phyloP scores from a whole-genome alignment of 2,888 invertebrate species.

The Eupithecia tripunctaria region DNA sequence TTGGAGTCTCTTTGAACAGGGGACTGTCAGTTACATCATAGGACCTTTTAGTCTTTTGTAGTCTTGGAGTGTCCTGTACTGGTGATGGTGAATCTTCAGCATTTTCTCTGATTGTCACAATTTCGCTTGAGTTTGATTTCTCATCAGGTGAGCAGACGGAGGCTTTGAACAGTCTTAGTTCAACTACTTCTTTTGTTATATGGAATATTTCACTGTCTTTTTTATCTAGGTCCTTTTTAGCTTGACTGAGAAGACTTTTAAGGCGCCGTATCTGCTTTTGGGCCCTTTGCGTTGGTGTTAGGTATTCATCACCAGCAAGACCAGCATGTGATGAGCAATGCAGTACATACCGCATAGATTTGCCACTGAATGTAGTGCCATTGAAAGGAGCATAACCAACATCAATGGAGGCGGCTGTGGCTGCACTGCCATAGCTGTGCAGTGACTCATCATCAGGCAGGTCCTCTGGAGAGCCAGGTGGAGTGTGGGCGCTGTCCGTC shows the following conservation, averaged over 20 bases:
- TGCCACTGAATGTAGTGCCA: conserved; percentile 88
- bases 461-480: conserved; percentile 86
- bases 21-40: conserved; percentile 80
- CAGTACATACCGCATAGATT: conserved; percentile 91
- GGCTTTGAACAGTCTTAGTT: conserved; percentile 91
- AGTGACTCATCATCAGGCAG: conserved; percentile 91
- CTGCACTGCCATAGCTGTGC: conserved; percentile 91
- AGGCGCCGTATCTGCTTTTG: conserved; percentile 91
- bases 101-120: conserved; percentile 90
- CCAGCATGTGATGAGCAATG: conserved; percentile 93
- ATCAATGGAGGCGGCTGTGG: conserved; percentile 92
- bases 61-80: conserved; percentile 68
- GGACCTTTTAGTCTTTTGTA: conserved; percentile 71
- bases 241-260: conserved; percentile 88
- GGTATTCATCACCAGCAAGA: conserved; percentile 91
- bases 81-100: conserved; percentile 71
- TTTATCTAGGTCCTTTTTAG: conserved; percentile 90
- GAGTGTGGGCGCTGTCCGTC: conserved; percentile 83
- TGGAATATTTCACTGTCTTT: conserved; percentile 92
- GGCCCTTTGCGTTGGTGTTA: conserved; percentile 94
- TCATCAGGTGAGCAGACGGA: conserved; percentile 92
- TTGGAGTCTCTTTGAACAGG: conserved; percentile 77
- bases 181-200: conserved; percentile 91
- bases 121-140: conserved; percentile 90
- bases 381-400: conserved; percentile 92